Evolutionary conservation across 1,140 invertebrate species (phyloP), one percentile per base, ranked within the genome.

Genomic region (Macrobrachium nipponense): DNA sequence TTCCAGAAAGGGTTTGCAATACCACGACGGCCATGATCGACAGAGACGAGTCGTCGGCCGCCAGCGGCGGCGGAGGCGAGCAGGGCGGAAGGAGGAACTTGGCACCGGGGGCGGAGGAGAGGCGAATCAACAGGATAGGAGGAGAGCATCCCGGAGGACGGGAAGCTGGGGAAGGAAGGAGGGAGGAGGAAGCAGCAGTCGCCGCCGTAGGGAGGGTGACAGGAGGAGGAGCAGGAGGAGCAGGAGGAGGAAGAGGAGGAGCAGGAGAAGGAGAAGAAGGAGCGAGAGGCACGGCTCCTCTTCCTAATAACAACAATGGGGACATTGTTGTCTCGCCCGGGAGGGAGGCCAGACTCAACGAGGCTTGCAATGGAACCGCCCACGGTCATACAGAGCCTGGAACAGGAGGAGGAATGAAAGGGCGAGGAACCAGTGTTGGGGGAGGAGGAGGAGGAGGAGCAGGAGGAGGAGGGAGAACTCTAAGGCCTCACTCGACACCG

Each of bases 401-500:
- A n/a, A 36, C 7, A 43, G 72, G 70, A 87, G 73, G 72, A 64
- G 70, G 68, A 36, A 23, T 66, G 7, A 70, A 51, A 20, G 51
- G 27, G 3, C 27, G 78, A 36, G 61, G 79, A 23, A 44, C 61
- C 8, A 73, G 72, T 58, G 70, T 58, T 43, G 77, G 60, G 17
- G 62, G 75, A 77, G 51, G 79, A 17, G 73, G 43, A 2, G 44
- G 86, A 27, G 77, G 61, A 2, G 72, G 51, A 18, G 43, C 44
- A 0, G 58, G 58, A 1, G 64, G 58, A 1, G 76, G 72, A n/a
- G 64, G 61, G 44, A 68, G 79, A 36, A 76, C 60, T 58, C 87
- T 92, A 12, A 88, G 91, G 78, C 92, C 93, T 0, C 93, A 93
- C 89, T 93, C 93, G 6, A 93, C 93, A n/a, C 93, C 93, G 5